Evolutionary conservation across 2,113 vertebrate species (phyloP), one percentile per base, ranked within the genome.

Genomic region (Prunella himalayana): DNA sequence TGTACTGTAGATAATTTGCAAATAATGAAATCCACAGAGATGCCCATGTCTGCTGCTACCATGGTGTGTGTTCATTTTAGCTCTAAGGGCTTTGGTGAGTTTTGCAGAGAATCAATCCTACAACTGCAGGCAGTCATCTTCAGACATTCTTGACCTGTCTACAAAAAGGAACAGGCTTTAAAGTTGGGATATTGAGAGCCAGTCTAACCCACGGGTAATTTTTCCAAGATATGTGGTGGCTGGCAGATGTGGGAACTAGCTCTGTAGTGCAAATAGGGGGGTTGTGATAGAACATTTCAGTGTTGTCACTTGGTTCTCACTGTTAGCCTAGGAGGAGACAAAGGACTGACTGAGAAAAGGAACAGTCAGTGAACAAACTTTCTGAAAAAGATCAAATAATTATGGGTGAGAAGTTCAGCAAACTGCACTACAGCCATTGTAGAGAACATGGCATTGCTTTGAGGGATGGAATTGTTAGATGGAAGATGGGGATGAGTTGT

Each of bases 391-490:
- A 39, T 59, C 3, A 51, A 78, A 53, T 84, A 73, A 45, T 78
- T 70, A 22, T 0, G 3, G 6, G 15, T 73, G 42, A 90, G 79
- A 70, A 86, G 47, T 80, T 93, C 30, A 68, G 42, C 49, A 76
- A 93, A 66, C 41, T 92, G n/a, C 30, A 24, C 16, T 90, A 14
- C 15, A 44, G 47, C 33, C 24, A 17, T 57, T 60, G n/a, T 19
- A 47, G 54, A 63, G 78, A 87, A 59, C 15, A 21, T 88, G 75
- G 4, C 19, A 9, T 87, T 72, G 47, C 84, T 95, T 60, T 87
- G 64, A 80, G 76, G 49, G 45, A 49, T 15, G 31, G 60, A 79
- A 94, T 42, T 93, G 82, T 87, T 92, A 70, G 57, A 44, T 73
- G 51, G 70, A 90, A 78, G 10, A 53, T 77, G 77, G 82, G 35